Conservation (phyloP, 2,797 vertebrate genomes). For the Enteromius viviparus region DNA sequence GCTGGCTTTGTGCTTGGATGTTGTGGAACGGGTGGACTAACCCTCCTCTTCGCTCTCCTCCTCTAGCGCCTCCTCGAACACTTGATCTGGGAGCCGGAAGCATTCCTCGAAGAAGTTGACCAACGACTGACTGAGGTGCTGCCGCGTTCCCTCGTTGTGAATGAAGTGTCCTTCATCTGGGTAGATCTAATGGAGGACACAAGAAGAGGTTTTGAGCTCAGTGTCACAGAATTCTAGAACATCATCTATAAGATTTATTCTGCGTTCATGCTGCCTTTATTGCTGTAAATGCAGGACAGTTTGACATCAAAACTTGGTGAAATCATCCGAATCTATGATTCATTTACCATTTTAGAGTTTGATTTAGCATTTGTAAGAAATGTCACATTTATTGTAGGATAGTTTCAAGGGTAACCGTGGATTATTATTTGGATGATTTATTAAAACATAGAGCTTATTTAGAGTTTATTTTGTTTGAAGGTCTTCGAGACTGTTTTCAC, state of each 20-base stretch:
- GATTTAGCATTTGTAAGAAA: background rate
- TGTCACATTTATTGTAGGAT: background rate
- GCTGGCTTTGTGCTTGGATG: conserved; percentile 68
- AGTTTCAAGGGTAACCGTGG: background rate
- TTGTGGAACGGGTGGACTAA: conserved; percentile 74
- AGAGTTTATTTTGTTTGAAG: too few relatives aligned
- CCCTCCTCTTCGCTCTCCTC: conserved; percentile 89
- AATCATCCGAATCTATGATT: background rate
- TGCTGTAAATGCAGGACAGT: background rate
- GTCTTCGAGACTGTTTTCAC: too few relatives aligned
- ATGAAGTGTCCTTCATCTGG: conserved; percentile 96
- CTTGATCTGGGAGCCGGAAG: conserved; percentile 88
- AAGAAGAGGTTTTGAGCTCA: background rate
- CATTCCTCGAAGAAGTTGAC: conserved; percentile 94
- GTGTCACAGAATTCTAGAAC: background rate
- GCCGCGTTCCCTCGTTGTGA: conserved; percentile 76
- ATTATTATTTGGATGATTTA: background rate
- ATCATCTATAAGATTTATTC: background rate
- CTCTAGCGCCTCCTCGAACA: conserved; percentile 80
- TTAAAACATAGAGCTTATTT: background rate
- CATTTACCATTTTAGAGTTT: background rate
- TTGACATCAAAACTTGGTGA: background rate
- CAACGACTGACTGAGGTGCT: conserved; percentile 91
- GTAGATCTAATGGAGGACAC: conserved; percentile 84
- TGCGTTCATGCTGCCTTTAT: background rate